Evolutionary conservation across 2,113 vertebrate genomes (phyloP), one percentile per base, ranked within the genome.

Genomic region (Phrynosoma blainvillii): DNA sequence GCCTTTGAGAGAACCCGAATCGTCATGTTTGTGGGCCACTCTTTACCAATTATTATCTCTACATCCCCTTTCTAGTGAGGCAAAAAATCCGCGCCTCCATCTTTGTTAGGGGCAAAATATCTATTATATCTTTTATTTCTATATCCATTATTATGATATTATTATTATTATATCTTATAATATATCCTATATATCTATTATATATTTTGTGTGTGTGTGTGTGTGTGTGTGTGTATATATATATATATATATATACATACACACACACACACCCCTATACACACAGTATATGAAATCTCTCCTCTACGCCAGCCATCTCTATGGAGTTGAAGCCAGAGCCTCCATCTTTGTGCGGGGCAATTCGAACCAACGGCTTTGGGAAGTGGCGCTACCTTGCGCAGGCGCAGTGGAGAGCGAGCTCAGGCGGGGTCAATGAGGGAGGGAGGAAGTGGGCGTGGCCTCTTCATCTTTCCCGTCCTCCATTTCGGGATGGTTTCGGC

Each of bases 71-170:
- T 71, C 27, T 71, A 10, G 6, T 8, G 21, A 25, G 68, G 25
- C 25, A 59, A 59, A 59, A 59, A 59, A 59, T 59, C 56, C 0
- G 5, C n/a, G 13, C 62, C 52, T 84, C 87, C 88, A 91, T 94
- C 79, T 92, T 92, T 91, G 78, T 84, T 56, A 0, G 1, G 88
- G 92, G 79, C 87, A 68, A 30, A 6, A 36, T 36, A 36, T 36
- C 36, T 36, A 36, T 36, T 36, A 36, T 36, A 36, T 36, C 36
- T 36, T 36, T 36, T 36, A 36, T 36, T 1, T 36, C 36, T 36
- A 36, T 36, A 36, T n/a, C n/a, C n/a, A n/a, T 36, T 36, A 36
- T 36, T 36, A 36, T 36, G 1, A 36, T 36, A 36, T 36, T 36
- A 36, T 36, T 36, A 36, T 36, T 36, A 36, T 36, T 36, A 36